Evolutionary conservation across 2,888 invertebrate species (phyloP), one percentile per base, ranked within the genome.

Genomic region (Rhagonycha lutea): DNA sequence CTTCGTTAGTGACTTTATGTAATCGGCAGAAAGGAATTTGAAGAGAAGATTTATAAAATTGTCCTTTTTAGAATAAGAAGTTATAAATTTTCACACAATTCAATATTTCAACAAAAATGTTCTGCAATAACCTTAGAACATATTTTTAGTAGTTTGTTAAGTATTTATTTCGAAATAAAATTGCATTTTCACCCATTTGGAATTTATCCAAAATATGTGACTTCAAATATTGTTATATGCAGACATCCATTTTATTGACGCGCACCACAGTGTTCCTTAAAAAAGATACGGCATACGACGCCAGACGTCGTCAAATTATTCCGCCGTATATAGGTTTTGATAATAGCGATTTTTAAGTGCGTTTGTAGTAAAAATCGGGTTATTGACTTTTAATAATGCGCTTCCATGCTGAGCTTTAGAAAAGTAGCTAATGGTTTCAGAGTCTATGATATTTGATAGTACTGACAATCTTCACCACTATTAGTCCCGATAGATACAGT

Each of bases 111-210:
- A n/a, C 7, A 47, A 47, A 47, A 47, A 47, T 47, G n/a, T 47
- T 47, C 5, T 4, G 47, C 7, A 47, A 47, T 47, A 28, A 28
- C 2, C 28, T 28, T 28, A 8, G 5, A 9, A 28, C 9, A 28
- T 28, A 28, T 7, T 47, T 47, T 47, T 47, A 47, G n/a, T 47
- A 47, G n/a, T 47, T 47, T 7, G 28, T 28, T 47, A 32, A 32
- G 32, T 32, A 32, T 32, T 32, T 11, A 12, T 28, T 26, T 61
- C 7, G 14, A 24, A 29, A 70, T 62, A 70, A 70, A 61, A 28
- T 70, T 62, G 26, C 70, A 70, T 12, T 70, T 70, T 70, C 62
- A 62, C 70, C 70, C 70, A 62, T 70, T 70, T 70, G 70, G 62
- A 70, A 70, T n/a, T 28, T 28, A 62, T 70, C 70, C 62, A 70